These are phyloP conservation scores for Corythoichthys intestinalis DNA, from an alignment of 2,113 vertebrate species.

Conservation along the genomic window DNA sequence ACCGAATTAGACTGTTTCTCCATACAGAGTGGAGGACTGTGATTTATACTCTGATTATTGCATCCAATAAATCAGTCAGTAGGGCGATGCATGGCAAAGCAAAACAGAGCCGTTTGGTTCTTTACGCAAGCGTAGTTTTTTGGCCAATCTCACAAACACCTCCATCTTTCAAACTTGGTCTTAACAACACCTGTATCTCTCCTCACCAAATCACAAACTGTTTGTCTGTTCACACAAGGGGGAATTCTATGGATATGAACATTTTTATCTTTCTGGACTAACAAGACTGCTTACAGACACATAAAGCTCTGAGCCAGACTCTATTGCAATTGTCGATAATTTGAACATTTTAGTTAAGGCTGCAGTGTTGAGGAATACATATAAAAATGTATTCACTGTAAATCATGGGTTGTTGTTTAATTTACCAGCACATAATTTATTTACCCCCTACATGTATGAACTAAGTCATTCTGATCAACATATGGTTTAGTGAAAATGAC, in stretches of 20 bases:
- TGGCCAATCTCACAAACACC: slow-evolving; percentile 10
- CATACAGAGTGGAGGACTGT: slow-evolving; percentile 36
- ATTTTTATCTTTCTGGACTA: background rate
- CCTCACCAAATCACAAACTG: background rate
- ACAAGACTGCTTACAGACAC: background rate
- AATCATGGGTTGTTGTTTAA: background rate
- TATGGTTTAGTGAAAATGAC: background rate
- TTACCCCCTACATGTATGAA: background rate
- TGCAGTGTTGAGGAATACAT: background rate
- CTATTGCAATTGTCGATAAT: background rate
- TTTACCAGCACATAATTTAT: background rate
- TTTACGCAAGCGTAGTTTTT: background rate
- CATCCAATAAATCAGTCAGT: slow-evolving; percentile 62
- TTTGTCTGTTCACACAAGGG: background rate
- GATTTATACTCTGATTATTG: slow-evolving; percentile 57
- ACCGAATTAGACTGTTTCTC: slow-evolving; percentile 48
- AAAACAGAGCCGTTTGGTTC: slow-evolving; percentile 23
- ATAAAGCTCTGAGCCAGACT: background rate
- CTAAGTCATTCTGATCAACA: background rate
- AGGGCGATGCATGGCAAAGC: slow-evolving; percentile 22
- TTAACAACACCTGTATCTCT: background rate
- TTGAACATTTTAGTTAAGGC: background rate
- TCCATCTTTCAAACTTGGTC: background rate
- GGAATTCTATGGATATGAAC: background rate
- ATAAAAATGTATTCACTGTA: background rate